Percentiles rank a stretch among this genome's conserved stretches.
phyloP scores from a whole-genome alignment of 1,140 invertebrate genomes.

The Diachasmimorpha longicaudata region DNA sequence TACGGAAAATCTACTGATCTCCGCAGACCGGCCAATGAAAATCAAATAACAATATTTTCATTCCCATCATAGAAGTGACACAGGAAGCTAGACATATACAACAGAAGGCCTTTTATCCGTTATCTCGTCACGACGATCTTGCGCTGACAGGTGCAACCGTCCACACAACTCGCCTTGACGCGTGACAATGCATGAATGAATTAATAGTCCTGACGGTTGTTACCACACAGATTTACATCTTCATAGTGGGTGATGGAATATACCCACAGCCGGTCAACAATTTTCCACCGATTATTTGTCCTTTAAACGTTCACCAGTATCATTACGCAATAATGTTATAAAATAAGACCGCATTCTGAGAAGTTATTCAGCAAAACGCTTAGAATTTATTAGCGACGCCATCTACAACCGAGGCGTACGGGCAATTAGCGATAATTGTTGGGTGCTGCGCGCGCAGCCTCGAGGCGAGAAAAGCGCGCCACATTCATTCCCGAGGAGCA shows the following conservation, averaged over 20 bases:
- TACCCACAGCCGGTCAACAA: background rate
- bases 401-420: background rate
- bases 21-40: too few relatives aligned
- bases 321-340: background rate
- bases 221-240: slow-evolving; percentile 23
- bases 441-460: slow-evolving; percentile 3
- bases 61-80: background rate
- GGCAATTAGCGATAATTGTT: background rate
- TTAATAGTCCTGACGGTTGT: slow-evolving; percentile 46
- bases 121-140: slow-evolving; percentile 59
- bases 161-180: slow-evolving; percentile 47
- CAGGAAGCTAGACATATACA: slow-evolving; percentile 11
- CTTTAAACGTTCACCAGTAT: background rate
- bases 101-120: slow-evolving; percentile 33
- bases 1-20: too few relatives aligned
- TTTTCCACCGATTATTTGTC: background rate
- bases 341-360: background rate
- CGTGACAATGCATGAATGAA: slow-evolving; percentile 60
- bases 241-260: background rate
- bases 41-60: background rate
- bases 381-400: background rate
- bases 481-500: background rate
- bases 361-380: background rate
- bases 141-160: slow-evolving; percentile 51
- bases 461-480: slow-evolving; percentile 3